These are phyloP conservation scores for Serripes groenlandicus DNA, from an alignment of 2,888 invertebrate species.

Conservation along the genomic window DNA sequence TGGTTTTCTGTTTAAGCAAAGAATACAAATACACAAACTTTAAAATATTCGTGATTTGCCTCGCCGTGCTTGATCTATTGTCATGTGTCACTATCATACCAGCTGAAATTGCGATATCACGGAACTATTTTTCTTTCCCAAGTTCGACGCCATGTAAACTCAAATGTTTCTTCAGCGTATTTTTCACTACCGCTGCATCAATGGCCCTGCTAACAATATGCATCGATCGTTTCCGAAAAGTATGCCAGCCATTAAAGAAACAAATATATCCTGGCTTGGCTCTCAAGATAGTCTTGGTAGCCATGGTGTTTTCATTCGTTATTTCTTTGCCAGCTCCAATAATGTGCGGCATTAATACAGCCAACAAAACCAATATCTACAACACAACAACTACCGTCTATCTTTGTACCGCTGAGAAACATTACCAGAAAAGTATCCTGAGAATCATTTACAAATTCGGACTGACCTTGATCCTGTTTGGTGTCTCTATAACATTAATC, in stretches of 20 bases:
- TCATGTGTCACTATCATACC: conserved; percentile 52
- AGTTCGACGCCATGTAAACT: conserved; percentile 47
- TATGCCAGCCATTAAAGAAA: conserved; percentile 57
- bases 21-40: conserved; percentile 58
- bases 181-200: conserved; percentile 36
- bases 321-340: conserved; percentile 48
- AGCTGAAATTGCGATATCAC: conserved; percentile 49
- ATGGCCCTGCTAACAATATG: conserved; percentile 49
- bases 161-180: conserved; percentile 59
- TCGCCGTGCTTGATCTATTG: conserved; percentile 49
- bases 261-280: conserved; percentile 56
- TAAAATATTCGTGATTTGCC: conserved; percentile 49
- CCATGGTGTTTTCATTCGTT: conserved; percentile 29
- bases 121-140: conserved; percentile 39
- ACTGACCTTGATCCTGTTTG: conserved; percentile 19
- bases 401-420: conserved; percentile 50
- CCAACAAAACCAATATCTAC: conserved; percentile 29
- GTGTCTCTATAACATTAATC: conserved; percentile 34
- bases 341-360: conserved; percentile 43
- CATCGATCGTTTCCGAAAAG: conserved; percentile 55
- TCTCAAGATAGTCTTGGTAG: conserved; percentile 32
- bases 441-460: conserved; percentile 44
- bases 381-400: conserved; percentile 44
- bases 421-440: conserved; percentile 31
- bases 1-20: conserved; percentile 37